Evolutionary conservation across 2,113 vertebrate species (phyloP).

Genomic region (Calyptommatus sinebrachiatus): DNA sequence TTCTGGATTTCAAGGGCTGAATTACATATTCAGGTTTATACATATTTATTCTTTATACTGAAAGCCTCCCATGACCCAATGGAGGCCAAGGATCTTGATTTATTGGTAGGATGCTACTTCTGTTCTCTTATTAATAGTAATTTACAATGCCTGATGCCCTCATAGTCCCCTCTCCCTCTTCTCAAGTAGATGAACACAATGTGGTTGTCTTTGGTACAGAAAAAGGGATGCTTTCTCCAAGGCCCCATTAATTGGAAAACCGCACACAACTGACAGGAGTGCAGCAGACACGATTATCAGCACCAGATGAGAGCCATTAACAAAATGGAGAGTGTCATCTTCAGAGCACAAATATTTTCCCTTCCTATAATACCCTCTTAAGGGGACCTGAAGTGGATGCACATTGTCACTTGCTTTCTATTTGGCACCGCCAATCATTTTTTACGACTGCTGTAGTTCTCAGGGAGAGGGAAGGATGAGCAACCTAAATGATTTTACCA

Average conservation of each 20-base stretch:
- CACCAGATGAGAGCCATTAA: constrained; percentile 74
- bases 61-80: constrained; percentile 33
- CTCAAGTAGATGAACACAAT: constrained; percentile 77
- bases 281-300: constrained; percentile 61
- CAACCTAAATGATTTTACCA: constrained; percentile 50
- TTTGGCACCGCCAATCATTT: constrained; percentile 45
- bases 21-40: background rate
- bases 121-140: constrained; percentile 67
- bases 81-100: constrained; percentile 55
- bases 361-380: constrained; percentile 82
- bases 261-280: constrained; percentile 66
- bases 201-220: constrained; percentile 63
- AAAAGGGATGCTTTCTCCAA: constrained; percentile 66
- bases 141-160: constrained; percentile 71
- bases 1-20: background rate
- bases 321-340: constrained; percentile 80
- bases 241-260: constrained; percentile 64
- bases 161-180: constrained; percentile 68
- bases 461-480: constrained; percentile 16
- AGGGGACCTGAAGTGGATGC: constrained; percentile 79
- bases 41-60: background rate
- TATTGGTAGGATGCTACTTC: constrained; percentile 60
- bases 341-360: constrained; percentile 81
- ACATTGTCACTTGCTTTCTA: constrained; percentile 66
- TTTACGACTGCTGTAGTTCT: constrained; percentile 36